These are phyloP conservation scores for Agonopterix subpropinquella DNA, from an alignment of 2,888 invertebrate genomes.

Conservation along the genomic window DNA sequence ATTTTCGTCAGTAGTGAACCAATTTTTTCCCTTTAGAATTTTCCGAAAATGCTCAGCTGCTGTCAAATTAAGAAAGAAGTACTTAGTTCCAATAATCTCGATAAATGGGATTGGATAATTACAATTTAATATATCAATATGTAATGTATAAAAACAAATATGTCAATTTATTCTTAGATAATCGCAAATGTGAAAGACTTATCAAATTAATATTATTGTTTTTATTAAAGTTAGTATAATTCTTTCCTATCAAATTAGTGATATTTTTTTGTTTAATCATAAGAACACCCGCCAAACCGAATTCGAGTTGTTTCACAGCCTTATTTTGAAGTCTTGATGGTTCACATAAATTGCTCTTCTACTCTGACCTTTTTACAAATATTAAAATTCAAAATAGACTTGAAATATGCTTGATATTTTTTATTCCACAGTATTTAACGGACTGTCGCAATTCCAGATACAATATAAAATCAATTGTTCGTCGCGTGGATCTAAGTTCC, in stretches of 20 bases:
- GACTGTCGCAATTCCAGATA: background rate
- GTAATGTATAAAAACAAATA: too few relatives aligned
- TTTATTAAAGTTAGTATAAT: slow-evolving; percentile 6
- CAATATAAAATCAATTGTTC: too few relatives aligned
- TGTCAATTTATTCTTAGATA: background rate
- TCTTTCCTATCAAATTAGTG: slow-evolving; percentile 21
- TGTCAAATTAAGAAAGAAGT: background rate
- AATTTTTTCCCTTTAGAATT: background rate
- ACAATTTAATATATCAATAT: too few relatives aligned
- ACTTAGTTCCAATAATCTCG: background rate
- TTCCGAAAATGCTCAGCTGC: background rate
- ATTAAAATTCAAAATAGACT: too few relatives aligned
- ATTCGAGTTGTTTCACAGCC: slow-evolving; percentile 68
- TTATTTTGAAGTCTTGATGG: slow-evolving; percentile 60
- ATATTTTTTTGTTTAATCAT: slow-evolving; percentile 24
- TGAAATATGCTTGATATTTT: too few relatives aligned
- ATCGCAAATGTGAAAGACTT: slow-evolving; percentile 2
- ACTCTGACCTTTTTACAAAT: slow-evolving; percentile 36
- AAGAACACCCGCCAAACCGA: slow-evolving; percentile 47
- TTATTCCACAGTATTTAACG: background rate
- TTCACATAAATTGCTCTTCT: slow-evolving; percentile 31
- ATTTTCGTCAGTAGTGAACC: too few relatives aligned
- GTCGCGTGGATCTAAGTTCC: too few relatives aligned
- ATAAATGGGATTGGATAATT: background rate
- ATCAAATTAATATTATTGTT: background rate